Percentiles rank a stretch among this genome's conserved stretches.
Conservation (phyloP, 2,797 vertebrate species). For the Microctenopoma lineatum region DNA sequence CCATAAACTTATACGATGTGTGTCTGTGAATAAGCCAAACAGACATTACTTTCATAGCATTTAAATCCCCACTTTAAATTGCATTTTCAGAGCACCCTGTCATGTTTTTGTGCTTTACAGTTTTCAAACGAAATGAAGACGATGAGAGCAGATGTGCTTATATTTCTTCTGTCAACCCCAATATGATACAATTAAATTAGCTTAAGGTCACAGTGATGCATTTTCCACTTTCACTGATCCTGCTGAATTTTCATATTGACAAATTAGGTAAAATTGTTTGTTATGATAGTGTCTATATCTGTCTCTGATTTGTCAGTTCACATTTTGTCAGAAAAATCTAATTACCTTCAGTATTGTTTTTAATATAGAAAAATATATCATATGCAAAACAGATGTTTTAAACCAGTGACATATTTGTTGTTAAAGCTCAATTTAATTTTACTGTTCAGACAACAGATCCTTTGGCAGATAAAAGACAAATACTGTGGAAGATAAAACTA, state of each 20-base stretch:
- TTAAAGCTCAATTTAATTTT: not conserved
- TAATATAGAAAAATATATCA: not conserved
- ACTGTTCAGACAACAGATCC: not conserved
- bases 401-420: not conserved
- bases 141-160: not conserved
- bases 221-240: not conserved
- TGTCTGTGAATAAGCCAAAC: not conserved
- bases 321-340: not conserved
- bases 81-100: not conserved
- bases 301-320: conserved; percentile 3
- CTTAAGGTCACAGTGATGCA: conserved; percentile 15
- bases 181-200: conserved; percentile 3
- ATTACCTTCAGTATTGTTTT: not conserved
- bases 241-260: conserved; percentile 2
- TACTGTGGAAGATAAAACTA: not conserved
- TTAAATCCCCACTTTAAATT: not conserved
- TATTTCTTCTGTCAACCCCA: conserved; percentile 12
- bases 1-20: not conserved
- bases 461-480: not conserved
- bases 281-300: not conserved
- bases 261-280: not conserved
- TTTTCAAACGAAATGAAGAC: not conserved
- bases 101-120: not conserved
- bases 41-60: not conserved
- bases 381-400: too few species aligned